Evolutionary conservation across 2,888 invertebrate species (phyloP).

Genomic region (Trachelus tabidus): DNA sequence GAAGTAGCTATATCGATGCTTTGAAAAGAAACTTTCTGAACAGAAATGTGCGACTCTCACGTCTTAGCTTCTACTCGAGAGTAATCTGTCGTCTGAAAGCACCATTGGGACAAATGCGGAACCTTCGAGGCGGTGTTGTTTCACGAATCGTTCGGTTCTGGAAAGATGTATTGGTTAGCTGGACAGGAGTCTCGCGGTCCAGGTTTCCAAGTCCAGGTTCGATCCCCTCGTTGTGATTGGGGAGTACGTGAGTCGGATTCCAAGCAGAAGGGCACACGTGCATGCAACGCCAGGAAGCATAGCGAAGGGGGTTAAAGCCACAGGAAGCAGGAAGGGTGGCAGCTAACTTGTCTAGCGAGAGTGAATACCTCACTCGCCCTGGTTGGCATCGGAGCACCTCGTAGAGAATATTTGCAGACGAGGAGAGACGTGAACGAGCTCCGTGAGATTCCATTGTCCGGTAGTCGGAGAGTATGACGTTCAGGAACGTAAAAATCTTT

Average conservation of each 20-base stretch:
- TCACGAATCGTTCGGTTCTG: constrained; percentile 14
- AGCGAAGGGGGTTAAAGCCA: constrained; percentile 1
- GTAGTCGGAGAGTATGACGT: neutral
- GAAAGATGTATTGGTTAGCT: constrained; percentile 31
- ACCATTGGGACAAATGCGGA: constrained; percentile 28
- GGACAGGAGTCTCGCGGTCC: constrained; percentile 35
- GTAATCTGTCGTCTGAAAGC: constrained; percentile 32
- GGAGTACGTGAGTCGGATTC: constrained; percentile 42
- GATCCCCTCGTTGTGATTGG: constrained; percentile 46
- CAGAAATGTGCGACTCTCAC: neutral
- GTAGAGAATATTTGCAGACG: constrained; percentile 2
- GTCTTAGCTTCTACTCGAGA: constrained; percentile 5
- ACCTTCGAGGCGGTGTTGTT: constrained; percentile 24
- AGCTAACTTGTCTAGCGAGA: neutral
- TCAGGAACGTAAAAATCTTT: neutral
- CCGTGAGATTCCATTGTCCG: neutral
- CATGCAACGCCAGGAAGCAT: constrained; percentile 25
- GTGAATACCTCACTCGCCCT: neutral
- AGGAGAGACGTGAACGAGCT: neutral
- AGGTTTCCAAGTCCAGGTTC: constrained; percentile 20
- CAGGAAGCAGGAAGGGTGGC: constrained; percentile 5
- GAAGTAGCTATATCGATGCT: constrained; percentile 6
- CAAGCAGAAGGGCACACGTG: constrained; percentile 39
- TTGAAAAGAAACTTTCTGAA: neutral
- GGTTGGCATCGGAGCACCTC: neutral